Evolutionary conservation across 2,113 vertebrate genomes (phyloP).

Genomic region (Ameiurus melas): DNA sequence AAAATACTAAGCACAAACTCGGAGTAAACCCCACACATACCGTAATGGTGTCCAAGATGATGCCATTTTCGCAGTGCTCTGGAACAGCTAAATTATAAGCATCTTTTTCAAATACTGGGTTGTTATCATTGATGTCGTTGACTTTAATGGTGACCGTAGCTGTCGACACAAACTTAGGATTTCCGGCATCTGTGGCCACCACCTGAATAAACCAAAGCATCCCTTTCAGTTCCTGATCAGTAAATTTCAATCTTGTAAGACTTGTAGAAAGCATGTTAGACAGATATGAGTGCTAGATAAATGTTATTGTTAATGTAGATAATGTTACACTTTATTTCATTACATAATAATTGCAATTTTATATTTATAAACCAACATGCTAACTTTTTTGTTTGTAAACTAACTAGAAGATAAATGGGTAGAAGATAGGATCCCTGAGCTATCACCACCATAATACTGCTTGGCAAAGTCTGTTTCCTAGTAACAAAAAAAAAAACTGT

Average conservation of each 20-base stretch:
- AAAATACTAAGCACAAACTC: not conserved
- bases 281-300: too few species aligned
- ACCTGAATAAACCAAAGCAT: conserved; percentile 70
- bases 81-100: conserved; percentile 67
- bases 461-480: not conserved
- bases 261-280: too few species aligned
- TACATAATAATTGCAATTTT: not conserved
- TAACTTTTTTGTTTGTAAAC: not conserved
- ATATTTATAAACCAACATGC: not conserved
- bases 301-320: too few species aligned
- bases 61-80: conserved; percentile 75
- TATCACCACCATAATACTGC: not conserved
- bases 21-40: conserved; percentile 65
- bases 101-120: conserved; percentile 73
- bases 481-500: not conserved
- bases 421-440: not conserved
- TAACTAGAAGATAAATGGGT: not conserved
- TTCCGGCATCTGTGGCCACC: conserved; percentile 73
- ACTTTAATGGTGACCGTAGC: conserved; percentile 81
- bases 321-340: not conserved
- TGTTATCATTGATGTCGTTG: conserved; percentile 85
- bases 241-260: too few species aligned
- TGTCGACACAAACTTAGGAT: conserved; percentile 40
- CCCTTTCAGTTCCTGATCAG: not conserved
- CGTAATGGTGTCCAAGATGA: conserved; percentile 64